Base-by-base conservation (phyloP, 1,140 invertebrate genomes). In the Lasioglossum albipes region DNA sequence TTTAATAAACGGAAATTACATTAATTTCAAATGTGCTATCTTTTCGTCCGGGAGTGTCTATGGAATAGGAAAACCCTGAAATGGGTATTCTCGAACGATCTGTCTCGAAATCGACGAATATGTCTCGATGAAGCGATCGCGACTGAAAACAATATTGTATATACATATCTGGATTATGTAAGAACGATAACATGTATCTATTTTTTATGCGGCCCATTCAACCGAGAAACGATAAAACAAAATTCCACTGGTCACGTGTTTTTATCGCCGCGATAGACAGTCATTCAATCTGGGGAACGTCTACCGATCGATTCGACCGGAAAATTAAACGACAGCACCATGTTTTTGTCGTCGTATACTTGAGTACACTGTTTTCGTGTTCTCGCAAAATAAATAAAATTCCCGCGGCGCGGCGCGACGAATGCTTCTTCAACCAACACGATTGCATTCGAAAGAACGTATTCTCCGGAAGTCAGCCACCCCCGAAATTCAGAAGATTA, bases 201-300 rank as follows among this genome's bases (percentile, higher is more conserved):
- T n/a, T 69, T 45, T 52, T 41, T 7, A 6, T 36, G 49, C 41
- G 57, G 16, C 45, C 10, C 20, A 20, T 66, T 54, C n/a, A 2
- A 31, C 31, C 16, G 7, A 27, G 20, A n/a, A 52, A 52, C 41
- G 59, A 52, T 64, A n/a, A 64, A 42, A 7, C 5, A 7, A 27
- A 78, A 59, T n/a, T 41, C 36, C 75, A 9, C 20, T 0, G 27
- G 22, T 62, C 42, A 20, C 18, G 18, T 6, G n/a, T 5, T 54
- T 73, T 73, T 22, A 64, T 64, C 49, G 7, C n/a, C 20, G 5
- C 7, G 12, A 59, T 6, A 18, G 9, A 72, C 45, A n/a, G 65
- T 73, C 64, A 65, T n/a, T 13, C n/a, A 71, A 27, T 20, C n/a
- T 13, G n/a, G 20, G 41, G 41, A 79, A 42, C 45, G 75, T 62